These are phyloP conservation scores for Nymphalis c-album DNA, from an alignment of 2,888 invertebrate genomes.

Conservation along the genomic window DNA sequence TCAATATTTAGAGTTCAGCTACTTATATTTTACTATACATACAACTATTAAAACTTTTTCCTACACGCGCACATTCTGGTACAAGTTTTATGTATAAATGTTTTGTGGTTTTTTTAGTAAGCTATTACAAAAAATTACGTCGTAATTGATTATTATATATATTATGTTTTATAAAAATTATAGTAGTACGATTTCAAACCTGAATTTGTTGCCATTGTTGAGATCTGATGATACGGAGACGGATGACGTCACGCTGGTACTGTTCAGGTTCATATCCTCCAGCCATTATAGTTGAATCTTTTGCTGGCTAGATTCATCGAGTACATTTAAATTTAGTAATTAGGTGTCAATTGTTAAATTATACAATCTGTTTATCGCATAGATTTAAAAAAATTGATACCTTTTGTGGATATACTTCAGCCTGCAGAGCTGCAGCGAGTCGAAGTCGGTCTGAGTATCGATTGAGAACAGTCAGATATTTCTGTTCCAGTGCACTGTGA, in stretches of 20 bases:
- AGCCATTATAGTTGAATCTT: constrained; percentile 52
- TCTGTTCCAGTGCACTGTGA: constrained; percentile 60
- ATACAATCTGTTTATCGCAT: too few relatives aligned
- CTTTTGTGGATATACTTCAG: constrained; percentile 65
- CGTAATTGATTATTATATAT: too few relatives aligned
- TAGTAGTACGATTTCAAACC: constrained; percentile 49
- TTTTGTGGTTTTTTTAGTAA: too few relatives aligned
- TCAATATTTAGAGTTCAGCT: not conserved
- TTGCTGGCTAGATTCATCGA: constrained; percentile 45
- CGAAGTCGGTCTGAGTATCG: constrained; percentile 65
- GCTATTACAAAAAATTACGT: too few relatives aligned
- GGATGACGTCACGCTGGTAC: constrained; percentile 70
- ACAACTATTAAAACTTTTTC: too few relatives aligned
- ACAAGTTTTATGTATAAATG: too few relatives aligned
- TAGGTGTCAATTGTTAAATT: too few relatives aligned
- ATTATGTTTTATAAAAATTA: too few relatives aligned
- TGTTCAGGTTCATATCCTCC: constrained; percentile 64
- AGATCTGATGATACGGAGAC: constrained; percentile 66
- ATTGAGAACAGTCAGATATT: constrained; percentile 60
- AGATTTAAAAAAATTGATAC: constrained; percentile 41
- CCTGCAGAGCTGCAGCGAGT: constrained; percentile 70
- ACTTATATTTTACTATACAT: not conserved
- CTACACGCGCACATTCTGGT: too few relatives aligned
- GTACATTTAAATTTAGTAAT: not conserved
- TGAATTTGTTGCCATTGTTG: constrained; percentile 77